phyloP scores from a whole-genome alignment of 2,797 vertebrate genomes.

The Picus viridis region DNA sequence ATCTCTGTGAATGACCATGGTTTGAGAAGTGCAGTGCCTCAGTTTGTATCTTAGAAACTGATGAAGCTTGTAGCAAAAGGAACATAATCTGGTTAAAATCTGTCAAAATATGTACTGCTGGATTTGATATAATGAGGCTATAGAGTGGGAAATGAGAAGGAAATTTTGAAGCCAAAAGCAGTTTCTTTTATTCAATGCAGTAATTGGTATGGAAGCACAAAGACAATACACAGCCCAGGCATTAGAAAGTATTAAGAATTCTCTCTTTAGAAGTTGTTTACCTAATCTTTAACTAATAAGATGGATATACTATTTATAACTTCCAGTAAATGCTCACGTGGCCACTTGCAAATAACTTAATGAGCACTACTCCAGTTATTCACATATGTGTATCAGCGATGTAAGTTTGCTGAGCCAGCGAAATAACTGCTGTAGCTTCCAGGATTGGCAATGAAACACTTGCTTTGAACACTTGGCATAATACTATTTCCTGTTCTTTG shows the following conservation, averaged over 20 bases:
- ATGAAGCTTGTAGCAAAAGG: not conserved
- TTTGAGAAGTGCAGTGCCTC: not conserved
- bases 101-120: not conserved
- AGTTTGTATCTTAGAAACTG: not conserved
- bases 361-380: not conserved
- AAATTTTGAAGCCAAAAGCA: not conserved
- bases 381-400: not conserved
- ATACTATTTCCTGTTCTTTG: constrained; percentile 32
- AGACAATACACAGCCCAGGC: not conserved
- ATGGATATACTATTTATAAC: not conserved
- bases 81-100: not conserved
- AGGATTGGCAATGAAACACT: not conserved
- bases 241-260: not conserved
- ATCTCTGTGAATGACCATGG: not conserved
- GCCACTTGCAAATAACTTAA: not conserved
- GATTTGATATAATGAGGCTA: not conserved
- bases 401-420: not conserved
- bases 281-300: not conserved
- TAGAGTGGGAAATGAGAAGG: not conserved
- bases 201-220: not conserved
- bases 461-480: not conserved
- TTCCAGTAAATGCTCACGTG: not conserved
- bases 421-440: constrained; percentile 7
- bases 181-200: not conserved
- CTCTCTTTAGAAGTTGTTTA: not conserved